Evolutionary conservation across 2,888 invertebrate species (phyloP).

Genomic region (Theretra japonica): DNA sequence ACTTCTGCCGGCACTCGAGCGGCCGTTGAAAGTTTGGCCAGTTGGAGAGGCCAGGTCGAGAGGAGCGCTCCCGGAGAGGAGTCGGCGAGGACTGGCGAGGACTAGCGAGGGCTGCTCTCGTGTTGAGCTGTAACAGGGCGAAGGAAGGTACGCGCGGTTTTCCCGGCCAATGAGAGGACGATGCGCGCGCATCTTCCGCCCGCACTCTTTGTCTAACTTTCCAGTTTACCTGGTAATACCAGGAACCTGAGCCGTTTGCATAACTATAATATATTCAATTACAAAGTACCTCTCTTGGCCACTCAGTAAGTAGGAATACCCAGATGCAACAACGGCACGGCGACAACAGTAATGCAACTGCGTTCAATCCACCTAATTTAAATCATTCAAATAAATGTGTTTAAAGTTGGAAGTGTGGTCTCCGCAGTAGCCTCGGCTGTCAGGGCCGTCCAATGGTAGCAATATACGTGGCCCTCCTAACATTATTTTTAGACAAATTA

Average conservation of each 20-base stretch:
- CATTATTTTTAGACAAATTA: conserved; percentile 12
- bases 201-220: conserved; percentile 15
- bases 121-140: conserved; percentile 27
- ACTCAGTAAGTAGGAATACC: neutral
- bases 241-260: conserved; percentile 16
- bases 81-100: conserved; percentile 22
- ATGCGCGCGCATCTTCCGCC: conserved; percentile 33
- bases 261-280: conserved; percentile 16
- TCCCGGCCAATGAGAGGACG: conserved; percentile 33
- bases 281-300: neutral
- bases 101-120: conserved; percentile 27
- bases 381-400: neutral
- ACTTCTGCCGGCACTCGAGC: neutral
- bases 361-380: neutral
- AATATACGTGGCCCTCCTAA: neutral
- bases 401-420: too few species aligned
- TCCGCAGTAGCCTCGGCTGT: neutral
- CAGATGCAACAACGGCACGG: neutral
- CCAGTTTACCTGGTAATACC: conserved; percentile 27
- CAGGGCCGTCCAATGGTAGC: neutral
- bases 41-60: neutral
- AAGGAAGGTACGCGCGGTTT: conserved; percentile 10
- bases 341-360: conserved; percentile 12
- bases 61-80: neutral
- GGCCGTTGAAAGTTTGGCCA: neutral